Base-by-base conservation (phyloP, 2,113 vertebrate species). In the Rhinolophus sinicus region DNA sequence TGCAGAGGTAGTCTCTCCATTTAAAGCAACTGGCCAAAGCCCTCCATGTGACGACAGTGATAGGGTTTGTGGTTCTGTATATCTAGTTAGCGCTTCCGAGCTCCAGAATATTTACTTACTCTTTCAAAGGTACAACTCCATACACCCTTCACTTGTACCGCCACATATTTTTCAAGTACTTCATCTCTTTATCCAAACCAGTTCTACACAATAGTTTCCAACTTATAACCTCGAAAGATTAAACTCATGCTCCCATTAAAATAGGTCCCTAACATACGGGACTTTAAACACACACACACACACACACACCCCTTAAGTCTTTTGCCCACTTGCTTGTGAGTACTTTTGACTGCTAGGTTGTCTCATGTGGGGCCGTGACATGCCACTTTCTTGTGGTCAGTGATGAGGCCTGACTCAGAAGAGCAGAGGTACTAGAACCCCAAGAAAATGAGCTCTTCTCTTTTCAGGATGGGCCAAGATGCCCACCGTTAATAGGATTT, bases 151-250 rank as follows among this genome's bases (percentile, higher is more conserved):
- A 0, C 21, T 13, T 38, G 52, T 33, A 44, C 40, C 12, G 12
- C 13, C 60, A 7, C 18, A 62, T 60, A 19, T 28, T 62, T 83
- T 83, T 75, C 52, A 58, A 87, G 24, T 38, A 69, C 18, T 47
- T 86, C 58, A 44, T n/a, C 52, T 33, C 62, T 90, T 50, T 28
- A 50, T 24, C 64, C 75, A 96, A 87, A 70, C 11, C 90, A 95
- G 67, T 56, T 78, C 69, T 89, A 3, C 6, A 28, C 44, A 15
- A 11, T 15, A 93, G 75, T 83, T 81, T 77, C 62, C 90, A 64
- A 69, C 33, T 21, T 52, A 67, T 8, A 86, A 50, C 76, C 65
- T 73, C 54, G 2, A 56, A 88, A 76, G 44, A 84, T 56, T 47
- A 81, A 50, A 83, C 30, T 44, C 67, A 26, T 24, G 76, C 3